Evolutionary conservation across 2,797 vertebrate species (phyloP).

Genomic region (Sebastes cheni): DNA sequence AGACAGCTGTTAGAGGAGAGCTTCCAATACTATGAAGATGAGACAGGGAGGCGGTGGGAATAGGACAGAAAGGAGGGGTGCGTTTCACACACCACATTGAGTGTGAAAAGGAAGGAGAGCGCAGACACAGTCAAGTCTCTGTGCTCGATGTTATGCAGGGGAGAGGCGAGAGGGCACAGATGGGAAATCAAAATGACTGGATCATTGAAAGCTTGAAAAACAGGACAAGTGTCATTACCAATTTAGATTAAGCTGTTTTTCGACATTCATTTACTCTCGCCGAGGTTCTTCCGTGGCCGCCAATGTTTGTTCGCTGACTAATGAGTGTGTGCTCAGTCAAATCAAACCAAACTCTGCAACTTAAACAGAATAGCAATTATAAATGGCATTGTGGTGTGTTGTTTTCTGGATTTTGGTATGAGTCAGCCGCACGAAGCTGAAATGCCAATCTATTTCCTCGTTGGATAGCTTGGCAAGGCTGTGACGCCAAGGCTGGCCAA

Average conservation of each 20-base stretch:
- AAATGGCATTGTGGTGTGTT: constrained; percentile 42
- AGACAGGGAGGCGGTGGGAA: constrained; percentile 63
- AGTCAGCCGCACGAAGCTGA: constrained; percentile 61
- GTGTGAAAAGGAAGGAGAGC: constrained; percentile 78
- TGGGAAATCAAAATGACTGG: constrained; percentile 79
- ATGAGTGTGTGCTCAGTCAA: constrained; percentile 13
- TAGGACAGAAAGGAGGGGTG: constrained; percentile 56
- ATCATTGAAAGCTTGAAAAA: constrained; percentile 69
- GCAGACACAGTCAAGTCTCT: constrained; percentile 66
- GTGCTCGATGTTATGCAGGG: constrained; percentile 64
- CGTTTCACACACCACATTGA: constrained; percentile 84
- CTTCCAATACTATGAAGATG: constrained; percentile 73
- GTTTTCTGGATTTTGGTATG: constrained; percentile 49
- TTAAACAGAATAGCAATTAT: constrained; percentile 26
- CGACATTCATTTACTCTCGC: constrained; percentile 47
- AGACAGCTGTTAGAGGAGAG: constrained; percentile 76
- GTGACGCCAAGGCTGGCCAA: constrained; percentile 53
- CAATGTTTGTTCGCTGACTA: constrained; percentile 23
- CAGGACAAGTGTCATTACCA: constrained; percentile 73
- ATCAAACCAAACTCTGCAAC: constrained; percentile 50
- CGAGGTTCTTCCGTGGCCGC: neutral
- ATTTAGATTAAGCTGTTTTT: constrained; percentile 70
- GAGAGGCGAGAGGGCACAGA: constrained; percentile 80
- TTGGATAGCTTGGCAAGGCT: constrained; percentile 50
- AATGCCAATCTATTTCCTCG: constrained; percentile 66